A percentile compares a stretch with the other conserved stretches of the same genome.
Conservation (phyloP, 2,888 invertebrate species). For the Archaeoteleia sp. region DNA sequence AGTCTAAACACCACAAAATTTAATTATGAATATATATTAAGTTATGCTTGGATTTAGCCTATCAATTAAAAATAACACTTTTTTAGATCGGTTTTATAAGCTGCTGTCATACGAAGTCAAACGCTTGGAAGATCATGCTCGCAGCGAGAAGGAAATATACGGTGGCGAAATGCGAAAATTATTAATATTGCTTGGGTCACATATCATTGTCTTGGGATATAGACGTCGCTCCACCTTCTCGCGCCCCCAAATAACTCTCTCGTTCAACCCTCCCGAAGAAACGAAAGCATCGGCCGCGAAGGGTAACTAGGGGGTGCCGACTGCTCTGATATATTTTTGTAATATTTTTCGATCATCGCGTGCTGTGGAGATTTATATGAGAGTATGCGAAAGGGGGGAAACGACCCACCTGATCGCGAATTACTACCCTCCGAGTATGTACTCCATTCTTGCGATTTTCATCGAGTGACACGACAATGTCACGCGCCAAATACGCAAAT, state of each 20-base stretch:
- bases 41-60: too few species aligned
- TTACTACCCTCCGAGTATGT: conserved; percentile 62
- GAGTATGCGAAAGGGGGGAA: conserved; percentile 58
- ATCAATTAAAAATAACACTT: too few species aligned
- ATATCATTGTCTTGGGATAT: conserved; percentile 74
- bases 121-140: conserved; percentile 44
- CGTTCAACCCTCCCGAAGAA: conserved; percentile 56
- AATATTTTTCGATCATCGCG: conserved; percentile 76
- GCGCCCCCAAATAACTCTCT: conserved; percentile 66
- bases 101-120: conserved; percentile 27
- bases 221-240: conserved; percentile 69
- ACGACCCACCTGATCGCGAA: conserved; percentile 73
- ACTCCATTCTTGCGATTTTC: conserved; percentile 50
- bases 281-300: conserved; percentile 51
- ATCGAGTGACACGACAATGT: conserved; percentile 38
- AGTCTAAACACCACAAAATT: too few species aligned
- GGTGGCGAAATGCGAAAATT: conserved; percentile 74
- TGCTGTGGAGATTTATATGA: conserved; percentile 73
- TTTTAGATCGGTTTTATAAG: too few species aligned
- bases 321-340: conserved; percentile 74
- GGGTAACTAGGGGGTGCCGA: conserved; percentile 65
- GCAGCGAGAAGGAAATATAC: conserved; percentile 61
- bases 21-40: too few species aligned
- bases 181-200: conserved; percentile 74
- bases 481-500: conserved; percentile 30